Evolutionary conservation across 1,140 invertebrate species (phyloP).

Genomic region (Caerostris darwini): DNA sequence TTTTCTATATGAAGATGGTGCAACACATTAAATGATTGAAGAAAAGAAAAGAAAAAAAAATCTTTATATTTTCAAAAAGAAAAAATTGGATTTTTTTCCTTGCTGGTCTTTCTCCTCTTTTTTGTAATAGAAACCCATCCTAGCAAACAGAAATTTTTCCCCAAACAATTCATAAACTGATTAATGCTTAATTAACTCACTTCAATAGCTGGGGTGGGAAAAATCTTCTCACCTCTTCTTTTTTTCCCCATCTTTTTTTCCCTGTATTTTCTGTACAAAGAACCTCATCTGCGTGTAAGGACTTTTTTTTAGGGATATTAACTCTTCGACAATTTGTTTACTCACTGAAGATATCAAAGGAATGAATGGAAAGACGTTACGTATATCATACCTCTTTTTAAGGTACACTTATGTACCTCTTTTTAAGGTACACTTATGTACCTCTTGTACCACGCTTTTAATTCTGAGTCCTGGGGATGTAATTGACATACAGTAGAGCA

Average conservation of each 20-base stretch:
- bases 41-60: no score
- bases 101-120: no score
- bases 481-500: not conserved
- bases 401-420: not conserved
- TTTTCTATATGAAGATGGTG: no score
- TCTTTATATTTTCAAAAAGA: no score
- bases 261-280: not conserved
- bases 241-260: not conserved
- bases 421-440: not conserved
- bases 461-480: not conserved
- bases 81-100: no score
- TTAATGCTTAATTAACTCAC: constrained; percentile 60
- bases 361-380: not conserved
- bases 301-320: not conserved
- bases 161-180: constrained; percentile 37
- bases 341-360: not conserved
- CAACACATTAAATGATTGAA: no score
- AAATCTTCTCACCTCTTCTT: not conserved
- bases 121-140: not conserved
- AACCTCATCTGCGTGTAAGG: not conserved
- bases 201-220: not conserved
- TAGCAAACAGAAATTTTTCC: constrained; percentile 18
- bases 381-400: not conserved
- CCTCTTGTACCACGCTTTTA: not conserved
- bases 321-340: constrained; percentile 18